phyloP scores from a whole-genome alignment of 1,140 invertebrate species.

The Euwallacea fornicatus region DNA sequence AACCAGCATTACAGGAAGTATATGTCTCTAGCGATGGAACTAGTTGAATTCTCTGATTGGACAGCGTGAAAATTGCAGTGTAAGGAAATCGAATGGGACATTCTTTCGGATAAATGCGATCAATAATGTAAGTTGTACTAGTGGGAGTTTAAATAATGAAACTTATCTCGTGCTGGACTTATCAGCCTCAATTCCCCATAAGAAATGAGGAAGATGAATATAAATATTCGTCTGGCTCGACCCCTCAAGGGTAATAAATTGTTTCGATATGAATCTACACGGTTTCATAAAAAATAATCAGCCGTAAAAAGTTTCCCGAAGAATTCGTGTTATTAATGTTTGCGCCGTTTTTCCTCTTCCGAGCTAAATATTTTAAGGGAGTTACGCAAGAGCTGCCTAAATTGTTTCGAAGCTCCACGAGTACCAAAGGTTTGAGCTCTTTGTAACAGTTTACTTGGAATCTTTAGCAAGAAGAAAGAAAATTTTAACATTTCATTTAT shows the following conservation, averaged over 20 bases:
- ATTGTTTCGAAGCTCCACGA: too few relatives aligned
- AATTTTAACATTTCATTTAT: too few relatives aligned
- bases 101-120: neutral
- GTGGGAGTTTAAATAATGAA: too few relatives aligned
- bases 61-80: conserved; percentile 3
- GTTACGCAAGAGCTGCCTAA: too few relatives aligned
- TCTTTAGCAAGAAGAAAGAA: too few relatives aligned
- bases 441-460: too few relatives aligned
- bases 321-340: neutral
- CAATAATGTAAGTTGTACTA: too few relatives aligned
- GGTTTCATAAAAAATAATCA: conserved; percentile 19
- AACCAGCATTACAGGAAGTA: conserved; percentile 7
- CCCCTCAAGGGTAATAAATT: conserved; percentile 11
- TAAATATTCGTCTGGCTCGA: conserved; percentile 1
- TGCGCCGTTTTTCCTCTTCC: neutral
- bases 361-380: neutral
- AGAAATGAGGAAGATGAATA: conserved; percentile 1
- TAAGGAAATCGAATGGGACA: conserved; percentile 8
- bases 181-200: neutral
- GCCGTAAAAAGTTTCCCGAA: conserved; percentile 10
- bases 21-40: conserved; percentile 1
- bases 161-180: too few relatives aligned
- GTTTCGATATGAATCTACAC: conserved; percentile 7
- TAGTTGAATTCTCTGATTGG: conserved; percentile 4
- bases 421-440: too few relatives aligned